These are phyloP conservation scores for Mesoligia furuncula DNA, from an alignment of 2,888 invertebrate species.

Conservation along the genomic window DNA sequence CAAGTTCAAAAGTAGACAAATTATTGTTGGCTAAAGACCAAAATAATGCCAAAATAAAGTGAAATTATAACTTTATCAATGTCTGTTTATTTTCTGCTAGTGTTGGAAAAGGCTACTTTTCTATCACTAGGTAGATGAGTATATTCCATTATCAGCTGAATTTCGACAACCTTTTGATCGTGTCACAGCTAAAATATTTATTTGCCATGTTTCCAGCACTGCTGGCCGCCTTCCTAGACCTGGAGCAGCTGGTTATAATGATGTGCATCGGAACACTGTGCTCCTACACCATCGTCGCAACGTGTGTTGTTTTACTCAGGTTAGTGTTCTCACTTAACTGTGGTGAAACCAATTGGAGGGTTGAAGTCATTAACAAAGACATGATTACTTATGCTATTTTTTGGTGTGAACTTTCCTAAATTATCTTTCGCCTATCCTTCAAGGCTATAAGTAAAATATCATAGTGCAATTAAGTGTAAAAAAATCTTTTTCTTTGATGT, in stretches of 20 bases:
- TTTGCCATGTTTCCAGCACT: constrained; percentile 87
- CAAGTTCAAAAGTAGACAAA: constrained; percentile 32
- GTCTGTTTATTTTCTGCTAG: background rate
- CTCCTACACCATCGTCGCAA: constrained; percentile 96
- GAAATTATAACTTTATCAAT: constrained; percentile 22
- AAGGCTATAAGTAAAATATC: background rate
- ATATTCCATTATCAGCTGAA: background rate
- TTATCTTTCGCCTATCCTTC: background rate
- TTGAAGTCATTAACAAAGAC: background rate
- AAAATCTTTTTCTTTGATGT: background rate
- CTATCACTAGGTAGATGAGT: background rate
- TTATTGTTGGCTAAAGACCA: constrained; percentile 34
- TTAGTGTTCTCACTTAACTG: constrained; percentile 37
- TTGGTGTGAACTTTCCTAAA: no score
- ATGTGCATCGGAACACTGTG: constrained; percentile 96
- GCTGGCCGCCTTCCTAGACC: constrained; percentile 94
- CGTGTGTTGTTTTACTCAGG: constrained; percentile 95
- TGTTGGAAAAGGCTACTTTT: no score
- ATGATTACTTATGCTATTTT: background rate
- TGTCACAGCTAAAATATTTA: no score
- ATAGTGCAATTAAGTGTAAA: background rate
- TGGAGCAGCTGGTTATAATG: constrained; percentile 95
- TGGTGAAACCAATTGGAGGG: background rate
- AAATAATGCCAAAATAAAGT: constrained; percentile 18
- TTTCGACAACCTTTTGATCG: background rate